A percentile compares a stretch with the other conserved stretches of the same genome.
These are phyloP conservation scores for Clinocottus analis DNA, from an alignment of 2,113 vertebrate species.

Conservation along the genomic window DNA sequence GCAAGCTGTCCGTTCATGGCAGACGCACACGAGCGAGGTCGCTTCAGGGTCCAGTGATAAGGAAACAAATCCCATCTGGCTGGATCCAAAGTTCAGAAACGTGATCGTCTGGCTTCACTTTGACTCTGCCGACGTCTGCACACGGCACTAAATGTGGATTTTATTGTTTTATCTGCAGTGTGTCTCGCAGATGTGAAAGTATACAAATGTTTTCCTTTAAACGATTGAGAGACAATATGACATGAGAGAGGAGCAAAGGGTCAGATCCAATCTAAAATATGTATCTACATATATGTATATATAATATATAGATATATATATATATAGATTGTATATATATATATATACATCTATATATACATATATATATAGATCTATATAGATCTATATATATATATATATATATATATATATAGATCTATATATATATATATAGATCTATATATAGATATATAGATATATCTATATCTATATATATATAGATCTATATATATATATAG, in stretches of 20 bases:
- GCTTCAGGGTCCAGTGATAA: constrained; percentile 4
- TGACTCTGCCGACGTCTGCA: neutral
- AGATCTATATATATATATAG: no score
- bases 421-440: neutral
- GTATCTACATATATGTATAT: neutral
- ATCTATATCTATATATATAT: no score
- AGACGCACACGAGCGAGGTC: constrained; percentile 8
- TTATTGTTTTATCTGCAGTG: neutral
- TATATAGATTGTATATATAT: no score
- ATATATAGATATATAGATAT: neutral
- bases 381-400: neutral
- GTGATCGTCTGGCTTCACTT: neutral
- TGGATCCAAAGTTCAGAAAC: constrained; percentile 42
- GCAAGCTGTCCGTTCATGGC: constrained; percentile 40
- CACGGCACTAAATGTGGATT: neutral
- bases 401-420: neutral
- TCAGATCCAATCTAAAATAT: neutral
- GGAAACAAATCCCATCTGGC: neutral
- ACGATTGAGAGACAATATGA: neutral
- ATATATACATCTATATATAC: neutral
- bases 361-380: neutral
- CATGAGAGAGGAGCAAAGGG: neutral
- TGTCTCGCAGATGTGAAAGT: neutral
- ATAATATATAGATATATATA: neutral
- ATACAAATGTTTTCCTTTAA: neutral